phyloP scores from a whole-genome alignment of 1,140 invertebrate species.

The Arion vulgaris region DNA sequence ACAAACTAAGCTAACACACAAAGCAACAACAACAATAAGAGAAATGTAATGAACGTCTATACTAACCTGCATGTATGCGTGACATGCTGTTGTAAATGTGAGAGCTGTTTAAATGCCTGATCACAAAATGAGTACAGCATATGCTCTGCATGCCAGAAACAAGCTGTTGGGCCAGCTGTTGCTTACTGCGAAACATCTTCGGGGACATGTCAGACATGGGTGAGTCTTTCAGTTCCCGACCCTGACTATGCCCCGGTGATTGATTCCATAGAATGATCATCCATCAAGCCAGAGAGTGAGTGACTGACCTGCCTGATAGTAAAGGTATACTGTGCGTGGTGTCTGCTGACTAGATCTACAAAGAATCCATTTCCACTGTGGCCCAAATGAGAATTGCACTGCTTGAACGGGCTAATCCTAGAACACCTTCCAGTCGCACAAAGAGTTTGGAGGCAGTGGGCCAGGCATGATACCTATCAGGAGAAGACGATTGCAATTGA shows the following conservation, averaged over 20 bases:
- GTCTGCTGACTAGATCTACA: slow-evolving; percentile 22
- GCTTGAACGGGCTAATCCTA: slow-evolving; percentile 18
- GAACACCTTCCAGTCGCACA: neutral
- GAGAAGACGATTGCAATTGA: slow-evolving; percentile 22
- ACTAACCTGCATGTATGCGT: slow-evolving; percentile 89
- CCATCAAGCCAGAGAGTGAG: slow-evolving; percentile 32
- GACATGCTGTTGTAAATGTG: slow-evolving; percentile 99
- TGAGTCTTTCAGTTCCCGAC: slow-evolving; percentile 76
- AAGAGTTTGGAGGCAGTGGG: slow-evolving; percentile 13
- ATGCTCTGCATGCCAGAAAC: slow-evolving; percentile 79
- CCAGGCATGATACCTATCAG: slow-evolving; percentile 24
- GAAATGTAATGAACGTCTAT: too few relatives aligned
- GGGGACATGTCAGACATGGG: slow-evolving; percentile 97
- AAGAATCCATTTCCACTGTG: slow-evolving; percentile 13
- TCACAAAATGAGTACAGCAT: slow-evolving; percentile 96
- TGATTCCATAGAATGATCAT: slow-evolving; percentile 7
- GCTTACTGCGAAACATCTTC: slow-evolving; percentile 96
- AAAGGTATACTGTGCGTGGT: slow-evolving; percentile 26
- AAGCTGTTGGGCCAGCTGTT: slow-evolving; percentile 92
- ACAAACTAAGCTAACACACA: too few relatives aligned
- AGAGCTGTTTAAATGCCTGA: slow-evolving; percentile 98
- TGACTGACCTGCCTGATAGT: slow-evolving; percentile 27
- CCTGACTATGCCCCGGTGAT: slow-evolving; percentile 21
- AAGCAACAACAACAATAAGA: too few relatives aligned
- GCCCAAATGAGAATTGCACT: slow-evolving; percentile 11